Conservation (phyloP, 2,888 invertebrate species). For the Acanthopleura granulata region DNA sequence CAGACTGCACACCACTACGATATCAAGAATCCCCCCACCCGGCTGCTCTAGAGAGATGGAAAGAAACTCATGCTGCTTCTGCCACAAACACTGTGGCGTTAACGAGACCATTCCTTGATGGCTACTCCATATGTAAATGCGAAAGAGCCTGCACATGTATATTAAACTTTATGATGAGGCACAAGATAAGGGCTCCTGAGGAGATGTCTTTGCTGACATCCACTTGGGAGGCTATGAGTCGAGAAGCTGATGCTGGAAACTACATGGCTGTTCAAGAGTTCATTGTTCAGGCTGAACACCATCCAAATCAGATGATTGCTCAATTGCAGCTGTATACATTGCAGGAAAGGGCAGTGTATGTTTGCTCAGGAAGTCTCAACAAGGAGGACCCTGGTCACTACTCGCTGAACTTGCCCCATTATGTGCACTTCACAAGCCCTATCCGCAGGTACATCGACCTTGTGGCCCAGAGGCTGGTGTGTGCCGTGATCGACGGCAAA, state of each 20-base stretch:
- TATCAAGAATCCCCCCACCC: constrained; percentile 45
- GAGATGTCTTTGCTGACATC: constrained; percentile 39
- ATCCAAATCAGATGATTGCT: constrained; percentile 57
- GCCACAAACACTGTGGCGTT: constrained; percentile 56
- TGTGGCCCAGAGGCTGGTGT: constrained; percentile 53
- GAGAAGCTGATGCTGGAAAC: constrained; percentile 39
- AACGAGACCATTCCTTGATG: constrained; percentile 50
- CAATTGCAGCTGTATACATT: constrained; percentile 41
- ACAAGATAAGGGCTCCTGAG: constrained; percentile 36
- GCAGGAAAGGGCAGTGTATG: constrained; percentile 43
- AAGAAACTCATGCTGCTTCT: constrained; percentile 45
- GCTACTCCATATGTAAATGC: constrained; percentile 43
- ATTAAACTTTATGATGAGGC: constrained; percentile 37
- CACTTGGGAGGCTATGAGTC: constrained; percentile 41
- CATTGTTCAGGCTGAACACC: constrained; percentile 50
- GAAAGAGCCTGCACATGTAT: constrained; percentile 48
- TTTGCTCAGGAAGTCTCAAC: constrained; percentile 39
- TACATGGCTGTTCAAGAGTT: constrained; percentile 41
- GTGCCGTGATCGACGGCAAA: constrained; percentile 43
- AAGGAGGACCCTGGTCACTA: neutral
- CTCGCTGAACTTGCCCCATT: constrained; percentile 37
- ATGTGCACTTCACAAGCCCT: constrained; percentile 57
- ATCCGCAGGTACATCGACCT: constrained; percentile 57
- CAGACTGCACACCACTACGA: constrained; percentile 48
- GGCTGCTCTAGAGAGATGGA: constrained; percentile 48